phyloP scores from a whole-genome alignment of 2,888 invertebrate genomes.

The Synergus japonicus region DNA sequence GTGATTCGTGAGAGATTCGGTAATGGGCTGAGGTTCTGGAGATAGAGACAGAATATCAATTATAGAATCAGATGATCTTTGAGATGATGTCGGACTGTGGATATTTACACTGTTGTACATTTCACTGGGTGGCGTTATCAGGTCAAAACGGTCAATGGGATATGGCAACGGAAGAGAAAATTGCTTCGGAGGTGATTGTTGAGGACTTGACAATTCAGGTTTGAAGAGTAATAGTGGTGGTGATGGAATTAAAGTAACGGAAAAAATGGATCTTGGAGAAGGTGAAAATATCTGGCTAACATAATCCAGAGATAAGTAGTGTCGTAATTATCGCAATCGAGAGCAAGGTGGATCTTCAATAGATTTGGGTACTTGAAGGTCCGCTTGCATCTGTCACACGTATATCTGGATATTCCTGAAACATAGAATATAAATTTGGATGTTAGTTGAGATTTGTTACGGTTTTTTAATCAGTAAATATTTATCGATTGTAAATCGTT shows the following conservation, averaged over 20 bases:
- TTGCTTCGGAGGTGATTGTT: constrained; percentile 48
- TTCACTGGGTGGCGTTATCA: constrained; percentile 9
- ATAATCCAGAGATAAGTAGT: constrained; percentile 81
- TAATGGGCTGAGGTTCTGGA: not conserved
- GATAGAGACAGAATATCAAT: constrained; percentile 31
- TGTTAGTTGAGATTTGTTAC: not conserved
- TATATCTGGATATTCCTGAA: constrained; percentile 88
- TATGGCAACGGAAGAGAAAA: constrained; percentile 48
- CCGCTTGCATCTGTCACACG: constrained; percentile 87
- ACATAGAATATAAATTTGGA: not conserved
- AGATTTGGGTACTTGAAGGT: constrained; percentile 91
- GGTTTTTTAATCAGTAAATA: not conserved
- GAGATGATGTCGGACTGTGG: constrained; percentile 56
- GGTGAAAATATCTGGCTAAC: constrained; percentile 61
- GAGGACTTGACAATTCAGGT: constrained; percentile 60
- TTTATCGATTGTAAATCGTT: no score
- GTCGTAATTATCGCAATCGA: constrained; percentile 82
- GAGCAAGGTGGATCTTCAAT: constrained; percentile 90
- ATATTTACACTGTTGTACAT: constrained; percentile 43
- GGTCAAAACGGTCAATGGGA: constrained; percentile 38
- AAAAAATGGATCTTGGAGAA: constrained; percentile 47
- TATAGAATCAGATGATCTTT: constrained; percentile 51
- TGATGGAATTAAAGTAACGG: constrained; percentile 55
- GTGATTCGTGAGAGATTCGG: constrained; percentile 46
- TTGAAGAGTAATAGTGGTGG: constrained; percentile 55